Base-by-base conservation (phyloP, 2,888 invertebrate genomes). In the Torymus aiolomorphi region DNA sequence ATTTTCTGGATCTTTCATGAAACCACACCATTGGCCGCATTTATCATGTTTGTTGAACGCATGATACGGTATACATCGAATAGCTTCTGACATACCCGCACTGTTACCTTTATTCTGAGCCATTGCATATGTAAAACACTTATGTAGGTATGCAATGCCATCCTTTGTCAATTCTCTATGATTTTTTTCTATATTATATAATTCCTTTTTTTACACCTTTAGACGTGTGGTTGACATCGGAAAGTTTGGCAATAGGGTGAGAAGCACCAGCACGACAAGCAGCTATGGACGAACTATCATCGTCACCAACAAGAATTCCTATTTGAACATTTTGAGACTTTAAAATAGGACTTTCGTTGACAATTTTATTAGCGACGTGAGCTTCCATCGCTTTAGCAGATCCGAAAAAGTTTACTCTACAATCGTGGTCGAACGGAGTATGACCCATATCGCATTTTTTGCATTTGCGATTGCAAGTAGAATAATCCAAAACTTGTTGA, bases 381-480 rank as follows among this genome's bases (percentile, higher is more conserved):
- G 86, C 80, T 69, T 87, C 84, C 86, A 87, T 87, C 1, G 84
- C 85, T 80, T 87, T 87, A 0, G 84, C 84, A 74, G 82, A 83
- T 3, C 84, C 85, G 10, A 42, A 42, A 66, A 84, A 87, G 80
- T 86, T 86, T 13, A 75, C 13, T 24, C 85, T 71, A 49, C 85
- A 86, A 52, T 83, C 83, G 76, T 86, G 84, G 56, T 84, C 81
- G 2, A 72, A 12, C 31, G 56, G 49, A 8, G 59, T 12, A 62
- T 77, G 75, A 20, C 83, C 83, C 16, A 3, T 49, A 62, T 85
- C 83, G 74, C 85, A 86, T 76, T 73, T 80, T 56, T 71, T 79
- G 54, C 85, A 87, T 74, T 84, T 83, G 56, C 84, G 74, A 65
- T 84, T 86, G 20, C 82, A 59, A 0, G 85, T 84, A 13, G 74